Conservation (phyloP, 2,797 vertebrate species). For the Austrolebias charrua region DNA sequence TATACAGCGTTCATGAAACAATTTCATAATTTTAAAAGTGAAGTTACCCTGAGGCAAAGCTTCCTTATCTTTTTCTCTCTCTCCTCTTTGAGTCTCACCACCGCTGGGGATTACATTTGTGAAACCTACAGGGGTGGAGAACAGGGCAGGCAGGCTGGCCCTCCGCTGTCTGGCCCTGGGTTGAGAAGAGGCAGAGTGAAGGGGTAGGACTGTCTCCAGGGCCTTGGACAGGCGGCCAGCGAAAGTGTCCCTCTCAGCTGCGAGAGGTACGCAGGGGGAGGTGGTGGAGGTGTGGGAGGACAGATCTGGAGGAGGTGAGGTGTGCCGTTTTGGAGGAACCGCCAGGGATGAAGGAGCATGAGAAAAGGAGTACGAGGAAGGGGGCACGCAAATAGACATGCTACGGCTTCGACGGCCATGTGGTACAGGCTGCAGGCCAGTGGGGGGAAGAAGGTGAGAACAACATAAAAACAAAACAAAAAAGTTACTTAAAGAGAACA, state of each 20-base stretch:
- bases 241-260: conserved; percentile 89
- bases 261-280: conserved; percentile 78
- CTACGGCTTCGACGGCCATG: conserved; percentile 88
- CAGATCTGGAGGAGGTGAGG: conserved; percentile 88
- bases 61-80: conserved; percentile 25
- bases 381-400: conserved; percentile 96
- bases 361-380: conserved; percentile 82
- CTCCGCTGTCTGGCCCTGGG: conserved; percentile 88
- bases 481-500: conserved; percentile 18
- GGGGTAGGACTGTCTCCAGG: conserved; percentile 94
- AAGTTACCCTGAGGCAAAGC: conserved; percentile 23
- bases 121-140: conserved; percentile 95
- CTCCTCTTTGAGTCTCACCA: conserved; percentile 52
- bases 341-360: conserved; percentile 69
- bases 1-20: background rate
- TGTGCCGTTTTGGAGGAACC: conserved; percentile 77
- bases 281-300: conserved; percentile 75
- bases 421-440: conserved; percentile 65
- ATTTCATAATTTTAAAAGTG: conserved; percentile 14
- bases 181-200: conserved; percentile 86
- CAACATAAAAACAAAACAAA: conserved; percentile 57
- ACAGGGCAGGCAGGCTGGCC: conserved; percentile 96
- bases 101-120: conserved; percentile 36
- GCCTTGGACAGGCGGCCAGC: conserved; percentile 96
- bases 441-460: conserved; percentile 40